Conservation (phyloP, 2,113 vertebrate species). For the Vulpes vulpes region DNA sequence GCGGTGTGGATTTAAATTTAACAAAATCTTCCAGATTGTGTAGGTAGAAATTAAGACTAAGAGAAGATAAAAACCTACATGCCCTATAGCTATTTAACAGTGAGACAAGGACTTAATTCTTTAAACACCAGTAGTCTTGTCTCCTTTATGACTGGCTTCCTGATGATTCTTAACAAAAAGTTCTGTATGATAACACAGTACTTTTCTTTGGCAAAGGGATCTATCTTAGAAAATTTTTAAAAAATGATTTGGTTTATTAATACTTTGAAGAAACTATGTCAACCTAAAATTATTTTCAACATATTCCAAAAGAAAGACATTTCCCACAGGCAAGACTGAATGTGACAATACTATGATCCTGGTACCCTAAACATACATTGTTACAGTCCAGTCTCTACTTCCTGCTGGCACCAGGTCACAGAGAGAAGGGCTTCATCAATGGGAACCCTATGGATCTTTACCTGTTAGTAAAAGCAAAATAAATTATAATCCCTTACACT, state of each 20-base stretch:
- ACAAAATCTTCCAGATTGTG: background rate
- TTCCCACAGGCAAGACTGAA: background rate
- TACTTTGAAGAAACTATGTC: slow-evolving; percentile 1
- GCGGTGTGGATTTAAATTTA: background rate
- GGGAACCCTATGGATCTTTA: slow-evolving; percentile 60
- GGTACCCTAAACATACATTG: background rate
- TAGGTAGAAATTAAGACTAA: background rate
- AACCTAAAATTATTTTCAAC: background rate
- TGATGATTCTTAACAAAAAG: background rate
- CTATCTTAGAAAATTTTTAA: background rate
- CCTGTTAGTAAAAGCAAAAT: slow-evolving; percentile 66
- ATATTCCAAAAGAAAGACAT: background rate
- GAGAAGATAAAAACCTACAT: background rate
- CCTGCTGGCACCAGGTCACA: background rate
- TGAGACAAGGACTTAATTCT: background rate
- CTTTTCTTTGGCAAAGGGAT: background rate
- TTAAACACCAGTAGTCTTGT: background rate
- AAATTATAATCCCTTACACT: background rate
- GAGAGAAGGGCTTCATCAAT: slow-evolving; percentile 67
- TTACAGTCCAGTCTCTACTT: background rate
- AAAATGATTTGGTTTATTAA: background rate
- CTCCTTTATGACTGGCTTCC: background rate
- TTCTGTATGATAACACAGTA: background rate
- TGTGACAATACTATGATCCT: background rate
- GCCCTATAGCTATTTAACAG: background rate